Percentiles rank a stretch among this genome's conserved stretches.
Evolutionary conservation across 2,797 vertebrate genomes (phyloP).

Genomic region (Pseudochromis fuscus): DNA sequence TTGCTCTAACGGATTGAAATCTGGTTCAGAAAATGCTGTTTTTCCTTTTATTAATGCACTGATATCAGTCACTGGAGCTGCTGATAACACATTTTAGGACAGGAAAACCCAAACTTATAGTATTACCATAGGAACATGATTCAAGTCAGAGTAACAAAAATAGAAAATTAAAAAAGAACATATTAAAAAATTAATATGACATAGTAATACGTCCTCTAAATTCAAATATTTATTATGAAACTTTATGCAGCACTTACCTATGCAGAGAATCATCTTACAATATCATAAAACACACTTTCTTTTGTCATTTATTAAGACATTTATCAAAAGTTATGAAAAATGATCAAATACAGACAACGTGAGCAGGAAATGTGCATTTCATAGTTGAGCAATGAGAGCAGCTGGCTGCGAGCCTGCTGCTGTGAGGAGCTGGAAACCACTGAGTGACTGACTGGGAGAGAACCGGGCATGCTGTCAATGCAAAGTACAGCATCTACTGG

Average conservation of each 20-base stretch:
- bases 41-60: too few relatives aligned
- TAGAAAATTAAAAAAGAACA: neutral
- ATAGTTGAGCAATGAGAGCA: conserved; percentile 69
- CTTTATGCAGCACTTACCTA: conserved; percentile 10
- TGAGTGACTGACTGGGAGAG: conserved; percentile 73
- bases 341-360: conserved; percentile 64
- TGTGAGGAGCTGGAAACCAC: conserved; percentile 76
- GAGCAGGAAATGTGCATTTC: conserved; percentile 73
- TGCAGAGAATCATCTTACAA: conserved; percentile 16
- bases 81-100: conserved; percentile 32
- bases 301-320: conserved; percentile 54
- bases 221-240: conserved; percentile 6
- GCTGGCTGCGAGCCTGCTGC: conserved; percentile 69
- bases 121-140: conserved; percentile 1
- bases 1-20: conserved; percentile 40
- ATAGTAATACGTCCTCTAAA: neutral
- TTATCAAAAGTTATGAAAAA: conserved; percentile 60
- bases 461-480: conserved; percentile 76
- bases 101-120: conserved; percentile 14
- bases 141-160: neutral
- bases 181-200: neutral
- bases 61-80: conserved; percentile 27
- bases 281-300: conserved; percentile 22
- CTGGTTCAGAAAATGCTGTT: conserved; percentile 46
- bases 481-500: conserved; percentile 77